A percentile compares a stretch with the other conserved stretches of the same genome.
Conservation (phyloP, 2,797 vertebrate species). For the Petrocephalus schoutedeni region DNA sequence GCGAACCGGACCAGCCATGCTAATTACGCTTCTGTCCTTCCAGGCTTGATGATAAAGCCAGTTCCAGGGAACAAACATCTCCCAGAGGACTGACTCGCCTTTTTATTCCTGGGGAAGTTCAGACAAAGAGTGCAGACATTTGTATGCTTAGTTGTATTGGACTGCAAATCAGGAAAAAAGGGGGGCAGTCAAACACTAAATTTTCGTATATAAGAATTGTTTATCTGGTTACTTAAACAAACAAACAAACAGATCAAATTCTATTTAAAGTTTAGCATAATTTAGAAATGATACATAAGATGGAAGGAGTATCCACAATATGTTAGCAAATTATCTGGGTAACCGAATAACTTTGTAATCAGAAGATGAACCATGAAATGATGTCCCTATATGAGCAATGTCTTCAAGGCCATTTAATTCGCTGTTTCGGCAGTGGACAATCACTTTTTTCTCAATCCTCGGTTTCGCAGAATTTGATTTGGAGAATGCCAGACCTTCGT, state of each 20-base stretch:
- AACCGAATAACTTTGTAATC: background rate
- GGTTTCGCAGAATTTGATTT: conserved; percentile 15
- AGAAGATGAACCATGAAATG: background rate
- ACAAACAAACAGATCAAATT: background rate
- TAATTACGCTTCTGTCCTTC: conserved; percentile 17
- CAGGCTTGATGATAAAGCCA: conserved; percentile 4
- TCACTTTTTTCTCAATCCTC: background rate
- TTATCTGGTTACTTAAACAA: background rate
- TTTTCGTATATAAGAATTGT: background rate
- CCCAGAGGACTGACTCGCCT: conserved; percentile 4
- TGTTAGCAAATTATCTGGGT: background rate
- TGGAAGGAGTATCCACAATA: background rate
- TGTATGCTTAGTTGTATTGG: conserved; percentile 9
- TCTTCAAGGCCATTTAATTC: background rate
- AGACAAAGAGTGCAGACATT: conserved; percentile 21
- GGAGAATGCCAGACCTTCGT: background rate
- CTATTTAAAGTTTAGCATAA: background rate
- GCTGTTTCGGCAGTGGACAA: background rate
- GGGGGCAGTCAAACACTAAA: background rate
- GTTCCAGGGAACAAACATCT: conserved; percentile 8
- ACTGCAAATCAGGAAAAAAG: background rate
- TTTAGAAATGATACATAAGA: background rate
- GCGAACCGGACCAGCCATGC: background rate
- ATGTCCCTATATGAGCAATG: background rate
- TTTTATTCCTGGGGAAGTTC: background rate